Percentiles rank a stretch among this genome's conserved stretches.
phyloP scores from a whole-genome alignment of 2,797 vertebrate species.

The Catharus ustulatus region DNA sequence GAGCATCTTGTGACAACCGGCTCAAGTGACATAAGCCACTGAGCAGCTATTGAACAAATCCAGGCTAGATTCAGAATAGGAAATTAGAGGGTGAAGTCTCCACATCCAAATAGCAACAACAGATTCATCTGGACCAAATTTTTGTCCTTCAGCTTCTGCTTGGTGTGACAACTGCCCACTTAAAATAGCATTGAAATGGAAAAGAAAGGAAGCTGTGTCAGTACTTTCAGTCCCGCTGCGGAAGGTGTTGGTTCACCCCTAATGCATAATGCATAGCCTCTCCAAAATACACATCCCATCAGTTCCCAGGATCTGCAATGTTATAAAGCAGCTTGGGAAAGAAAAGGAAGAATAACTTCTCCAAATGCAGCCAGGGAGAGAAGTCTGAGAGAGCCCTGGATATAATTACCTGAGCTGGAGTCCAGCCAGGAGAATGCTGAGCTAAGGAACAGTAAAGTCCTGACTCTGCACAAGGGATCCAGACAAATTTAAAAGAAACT shows the following conservation, averaged over 20 bases:
- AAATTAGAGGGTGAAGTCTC: slow-evolving; percentile 12
- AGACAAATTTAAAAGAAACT: slow-evolving; percentile 58
- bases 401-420: slow-evolving; percentile 59
- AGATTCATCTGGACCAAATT: not conserved
- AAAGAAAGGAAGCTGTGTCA: not conserved
- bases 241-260: slow-evolving; percentile 27
- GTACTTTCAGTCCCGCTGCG: not conserved
- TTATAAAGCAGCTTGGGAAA: slow-evolving; percentile 5
- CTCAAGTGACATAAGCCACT: slow-evolving; percentile 27
- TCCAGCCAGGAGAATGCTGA: slow-evolving; percentile 33
- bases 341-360: slow-evolving; percentile 51
- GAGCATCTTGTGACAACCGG: slow-evolving; percentile 2
- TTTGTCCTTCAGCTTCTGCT: slow-evolving; percentile 25
- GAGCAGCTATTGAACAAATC: slow-evolving; percentile 44
- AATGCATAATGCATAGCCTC: slow-evolving; percentile 3
- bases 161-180: not conserved
- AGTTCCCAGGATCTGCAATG: not conserved
- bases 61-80: slow-evolving; percentile 26
- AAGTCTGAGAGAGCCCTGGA: slow-evolving; percentile 38
- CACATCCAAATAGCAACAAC: not conserved
- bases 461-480: slow-evolving; percentile 36
- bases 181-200: not conserved
- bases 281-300: not conserved
- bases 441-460: slow-evolving; percentile 63
- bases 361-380: slow-evolving; percentile 40